Percentiles rank a stretch among this genome's conserved stretches.
Evolutionary conservation across 2,113 vertebrate genomes (phyloP).

Genomic region (Pagrus major): DNA sequence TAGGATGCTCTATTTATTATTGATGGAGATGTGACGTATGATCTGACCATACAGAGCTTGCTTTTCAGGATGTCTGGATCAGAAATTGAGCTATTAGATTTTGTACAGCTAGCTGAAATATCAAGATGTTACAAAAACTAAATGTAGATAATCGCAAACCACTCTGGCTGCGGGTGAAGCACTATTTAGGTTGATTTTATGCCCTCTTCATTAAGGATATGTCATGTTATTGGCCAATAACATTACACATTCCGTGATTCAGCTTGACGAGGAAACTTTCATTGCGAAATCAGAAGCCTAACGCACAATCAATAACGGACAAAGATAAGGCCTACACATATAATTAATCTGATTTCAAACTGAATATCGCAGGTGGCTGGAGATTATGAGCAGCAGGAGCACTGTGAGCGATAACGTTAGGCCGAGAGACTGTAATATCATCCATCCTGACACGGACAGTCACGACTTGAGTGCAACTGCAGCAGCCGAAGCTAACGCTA

Average conservation of each 20-base stretch:
- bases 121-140: background rate
- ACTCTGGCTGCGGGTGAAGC: background rate
- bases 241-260: background rate
- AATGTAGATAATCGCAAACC: background rate
- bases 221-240: conserved; percentile 5
- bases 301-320: too few relatives aligned
- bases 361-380: background rate
- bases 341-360: background rate
- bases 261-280: background rate
- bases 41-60: background rate
- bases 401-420: conserved; percentile 28
- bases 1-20: background rate
- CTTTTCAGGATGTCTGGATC: background rate
- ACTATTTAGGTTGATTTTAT: background rate
- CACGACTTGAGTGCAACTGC: conserved; percentile 70
- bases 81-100: background rate
- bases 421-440: conserved; percentile 56
- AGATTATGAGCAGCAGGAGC: conserved; percentile 5
- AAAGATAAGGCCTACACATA: background rate
- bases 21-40: background rate
- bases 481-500: conserved; percentile 34
- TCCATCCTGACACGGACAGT: conserved; percentile 65
- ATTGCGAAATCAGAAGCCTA: conserved; percentile 49
- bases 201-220: background rate
- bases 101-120: background rate